Evolutionary conservation across 2,797 vertebrate genomes (phyloP).

Genomic region (Champsocephalus esox): DNA sequence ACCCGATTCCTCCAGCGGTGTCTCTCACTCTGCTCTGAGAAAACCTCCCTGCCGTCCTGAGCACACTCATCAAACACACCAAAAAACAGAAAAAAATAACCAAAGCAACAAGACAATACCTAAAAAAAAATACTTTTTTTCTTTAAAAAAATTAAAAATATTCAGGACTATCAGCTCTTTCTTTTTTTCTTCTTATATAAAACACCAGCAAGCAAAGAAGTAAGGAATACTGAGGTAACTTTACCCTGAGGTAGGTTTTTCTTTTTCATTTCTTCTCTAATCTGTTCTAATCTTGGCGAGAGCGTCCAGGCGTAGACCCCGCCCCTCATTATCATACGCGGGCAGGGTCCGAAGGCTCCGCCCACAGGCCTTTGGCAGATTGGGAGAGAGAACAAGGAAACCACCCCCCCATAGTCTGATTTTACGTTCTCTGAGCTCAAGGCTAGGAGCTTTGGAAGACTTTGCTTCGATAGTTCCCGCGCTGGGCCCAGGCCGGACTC

Average conservation of each 20-base stretch:
- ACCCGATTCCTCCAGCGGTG: constrained; percentile 42
- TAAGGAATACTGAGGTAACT: constrained; percentile 95
- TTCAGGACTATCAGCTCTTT: constrained; percentile 95
- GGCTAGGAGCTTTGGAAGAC: constrained; percentile 66
- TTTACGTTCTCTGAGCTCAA: constrained; percentile 69
- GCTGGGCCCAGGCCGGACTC: constrained; percentile 17
- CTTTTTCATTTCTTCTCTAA: constrained; percentile 83
- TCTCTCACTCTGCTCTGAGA: constrained; percentile 34
- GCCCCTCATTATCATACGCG: constrained; percentile 75
- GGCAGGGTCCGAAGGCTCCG: constrained; percentile 79
- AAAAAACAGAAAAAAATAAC: constrained; percentile 79
- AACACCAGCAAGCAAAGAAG: constrained; percentile 95
- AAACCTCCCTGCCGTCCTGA: constrained; percentile 69
- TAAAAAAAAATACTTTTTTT: constrained; percentile 88
- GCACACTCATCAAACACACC: constrained; percentile 74
- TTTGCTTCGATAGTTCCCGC: constrained; percentile 36
- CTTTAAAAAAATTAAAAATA: constrained; percentile 99
- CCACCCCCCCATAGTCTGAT: constrained; percentile 69
- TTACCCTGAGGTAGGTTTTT: constrained; percentile 96
- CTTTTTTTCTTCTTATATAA: constrained; percentile 87
- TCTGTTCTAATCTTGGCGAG: constrained; percentile 83
- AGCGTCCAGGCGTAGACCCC: constrained; percentile 72
- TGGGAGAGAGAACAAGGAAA: constrained; percentile 80
- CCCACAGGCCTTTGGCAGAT: constrained; percentile 79
- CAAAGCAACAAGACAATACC: constrained; percentile 85